These are phyloP conservation scores for Gallinago undulata DNA, from an alignment of 2,113 vertebrate species.

Conservation along the genomic window DNA sequence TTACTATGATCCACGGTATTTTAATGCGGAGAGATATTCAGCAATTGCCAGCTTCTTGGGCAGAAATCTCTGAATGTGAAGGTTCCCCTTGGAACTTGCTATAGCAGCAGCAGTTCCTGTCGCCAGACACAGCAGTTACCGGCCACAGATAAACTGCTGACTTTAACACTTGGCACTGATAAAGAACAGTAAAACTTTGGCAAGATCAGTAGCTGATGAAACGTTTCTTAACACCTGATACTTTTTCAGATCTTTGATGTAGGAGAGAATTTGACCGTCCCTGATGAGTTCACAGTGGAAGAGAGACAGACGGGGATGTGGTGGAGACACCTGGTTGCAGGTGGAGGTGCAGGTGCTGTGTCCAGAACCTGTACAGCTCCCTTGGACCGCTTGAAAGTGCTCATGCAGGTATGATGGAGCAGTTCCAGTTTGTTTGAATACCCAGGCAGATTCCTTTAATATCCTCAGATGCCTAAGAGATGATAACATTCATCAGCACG, in stretches of 20 bases:
- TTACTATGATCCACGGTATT: not conserved
- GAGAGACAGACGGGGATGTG: conserved; percentile 94
- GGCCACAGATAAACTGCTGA: not conserved
- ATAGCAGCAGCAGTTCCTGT: not conserved
- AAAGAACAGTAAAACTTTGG: not conserved
- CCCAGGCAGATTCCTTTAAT: not conserved
- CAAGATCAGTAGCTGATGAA: not conserved
- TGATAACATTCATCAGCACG: not conserved
- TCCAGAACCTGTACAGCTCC: conserved; percentile 95
- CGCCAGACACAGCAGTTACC: not conserved
- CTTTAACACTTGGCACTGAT: not conserved
- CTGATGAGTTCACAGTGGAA: conserved; percentile 95
- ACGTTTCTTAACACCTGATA: not conserved
- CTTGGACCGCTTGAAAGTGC: conserved; percentile 92
- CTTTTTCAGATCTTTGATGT: conserved; percentile 91
- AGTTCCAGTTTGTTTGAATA: not conserved
- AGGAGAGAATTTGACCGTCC: conserved; percentile 91
- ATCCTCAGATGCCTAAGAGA: not conserved
- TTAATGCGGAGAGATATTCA: not conserved
- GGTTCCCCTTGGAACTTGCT: not conserved
- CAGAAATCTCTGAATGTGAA: not conserved
- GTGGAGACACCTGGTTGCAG: conserved; percentile 96
- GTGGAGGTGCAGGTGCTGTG: conserved; percentile 91
- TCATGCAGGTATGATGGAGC: conserved; percentile 88
- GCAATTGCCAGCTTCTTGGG: not conserved